Conservation (phyloP, 2,113 vertebrate genomes). For the Phyllostomus hastatus region DNA sequence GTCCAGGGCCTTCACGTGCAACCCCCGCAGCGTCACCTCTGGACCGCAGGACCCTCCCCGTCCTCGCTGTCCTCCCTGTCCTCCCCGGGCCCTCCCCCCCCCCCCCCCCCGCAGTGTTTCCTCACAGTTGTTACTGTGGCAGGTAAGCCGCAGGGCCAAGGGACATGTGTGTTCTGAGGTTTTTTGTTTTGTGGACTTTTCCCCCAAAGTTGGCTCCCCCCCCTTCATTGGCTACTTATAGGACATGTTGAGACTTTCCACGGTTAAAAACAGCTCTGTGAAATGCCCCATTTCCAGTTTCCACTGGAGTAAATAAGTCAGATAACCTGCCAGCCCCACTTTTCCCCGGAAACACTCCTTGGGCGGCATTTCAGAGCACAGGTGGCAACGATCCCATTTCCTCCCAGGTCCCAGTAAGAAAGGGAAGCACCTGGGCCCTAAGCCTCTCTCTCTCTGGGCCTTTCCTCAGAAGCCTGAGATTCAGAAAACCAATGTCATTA, state of each 20-base stretch:
- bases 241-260: background rate
- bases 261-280: background rate
- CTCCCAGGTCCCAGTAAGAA: background rate
- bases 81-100: too few species aligned
- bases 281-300: background rate
- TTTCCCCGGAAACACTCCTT: background rate
- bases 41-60: background rate
- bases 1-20: background rate
- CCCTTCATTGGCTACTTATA: background rate
- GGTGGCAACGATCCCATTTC: background rate
- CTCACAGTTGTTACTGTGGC: background rate
- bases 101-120: background rate
- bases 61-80: too few species aligned
- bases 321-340: background rate
- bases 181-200: background rate
- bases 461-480: background rate
- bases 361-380: background rate
- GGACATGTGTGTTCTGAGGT: background rate
- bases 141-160: background rate
- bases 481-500: background rate
- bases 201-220: background rate
- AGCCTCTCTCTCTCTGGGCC: background rate
- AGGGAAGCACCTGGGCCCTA: background rate
- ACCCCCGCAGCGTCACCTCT: background rate
- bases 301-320: background rate